Base-by-base conservation (phyloP, 1,140 invertebrate species). In the Diorhabda elongata region DNA sequence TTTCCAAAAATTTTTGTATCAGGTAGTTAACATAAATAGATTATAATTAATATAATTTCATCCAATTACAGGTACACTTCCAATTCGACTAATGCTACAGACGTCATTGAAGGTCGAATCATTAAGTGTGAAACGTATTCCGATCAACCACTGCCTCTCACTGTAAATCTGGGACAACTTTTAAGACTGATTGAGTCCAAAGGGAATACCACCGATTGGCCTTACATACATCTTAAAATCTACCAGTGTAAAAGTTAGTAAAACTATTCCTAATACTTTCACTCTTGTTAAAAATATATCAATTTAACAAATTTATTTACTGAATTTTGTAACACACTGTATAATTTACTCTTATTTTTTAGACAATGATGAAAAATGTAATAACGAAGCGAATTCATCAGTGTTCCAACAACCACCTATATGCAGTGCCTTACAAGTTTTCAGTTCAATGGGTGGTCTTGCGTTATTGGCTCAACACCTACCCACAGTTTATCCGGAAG, bases 381-480 rank as follows among this genome's bases (percentile, higher is more conserved):
- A 0, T 64, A 56, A 47, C 45, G 57, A 59, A 47, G 7, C 45
- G n/a, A 64, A 57, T 64, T 64, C 63, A 6, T 64, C 26, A 9
- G 45, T 42, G 9, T 64, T 64, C 52, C n/a, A 64, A 56, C 76
- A 77, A 62, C 78, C 80, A 69, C 81, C 81, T 4, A 84, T 89
- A 56, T 85, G 88, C 42, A 89, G 88, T 67, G 85, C 92, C 4
- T 83, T 96, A 69, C 89, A 93, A 72, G 89, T 93, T 47, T 96
- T 96, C 79, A 93, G 92, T 56, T 87, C 87, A 58, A 88, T 91
- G 60, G 94, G 94, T 44, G 94, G 95, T n/a, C 83, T 97, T 59
- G 93, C 92, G 4, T 83, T 96, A 42, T 81, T 97, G 11, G 94
- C 95, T 0, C 90, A 92, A 73, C 91, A 95, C 76, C 83, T 97